Percentiles rank a stretch among this genome's conserved stretches.
Conservation (phyloP, 2,113 vertebrate genomes). For the Climacteris rufus region DNA sequence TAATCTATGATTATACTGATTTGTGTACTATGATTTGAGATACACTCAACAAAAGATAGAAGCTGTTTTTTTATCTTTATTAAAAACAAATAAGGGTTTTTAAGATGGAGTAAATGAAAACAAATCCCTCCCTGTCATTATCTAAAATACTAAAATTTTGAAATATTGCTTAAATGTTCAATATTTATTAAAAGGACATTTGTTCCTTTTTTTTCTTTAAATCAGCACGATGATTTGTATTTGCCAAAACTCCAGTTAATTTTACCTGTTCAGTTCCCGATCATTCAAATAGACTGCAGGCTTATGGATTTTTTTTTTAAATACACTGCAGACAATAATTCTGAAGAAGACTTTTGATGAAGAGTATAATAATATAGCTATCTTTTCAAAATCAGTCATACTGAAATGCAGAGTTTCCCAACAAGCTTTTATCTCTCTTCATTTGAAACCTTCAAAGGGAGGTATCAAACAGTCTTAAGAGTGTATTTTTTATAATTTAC, state of each 20-base stretch:
- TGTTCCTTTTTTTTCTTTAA: too few species aligned
- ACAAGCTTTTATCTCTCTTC: conserved; percentile 26
- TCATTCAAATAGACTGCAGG: not conserved
- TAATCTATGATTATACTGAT: not conserved
- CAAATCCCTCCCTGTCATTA: not conserved
- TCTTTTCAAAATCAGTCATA: not conserved
- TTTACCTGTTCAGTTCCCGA: not conserved
- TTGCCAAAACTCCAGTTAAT: not conserved
- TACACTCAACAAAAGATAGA: not conserved
- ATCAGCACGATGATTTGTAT: not conserved
- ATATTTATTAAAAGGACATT: not conserved
- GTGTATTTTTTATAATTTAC: conserved; percentile 28
- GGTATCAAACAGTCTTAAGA: conserved; percentile 25
- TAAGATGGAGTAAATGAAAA: not conserved
- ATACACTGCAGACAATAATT: not conserved
- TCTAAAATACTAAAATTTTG: not conserved
- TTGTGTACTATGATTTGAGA: not conserved
- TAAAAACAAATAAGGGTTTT: not conserved
- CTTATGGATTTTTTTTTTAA: not conserved
- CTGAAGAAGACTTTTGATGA: not conserved
- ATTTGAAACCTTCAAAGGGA: conserved; percentile 39
- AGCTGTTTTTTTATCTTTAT: not conserved
- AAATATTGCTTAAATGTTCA: not conserved
- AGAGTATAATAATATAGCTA: not conserved
- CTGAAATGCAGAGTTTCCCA: not conserved